Evolutionary conservation across 1,140 invertebrate species (phyloP), one percentile per base, ranked within the genome.

Genomic region (Sesamia nonagrioides): DNA sequence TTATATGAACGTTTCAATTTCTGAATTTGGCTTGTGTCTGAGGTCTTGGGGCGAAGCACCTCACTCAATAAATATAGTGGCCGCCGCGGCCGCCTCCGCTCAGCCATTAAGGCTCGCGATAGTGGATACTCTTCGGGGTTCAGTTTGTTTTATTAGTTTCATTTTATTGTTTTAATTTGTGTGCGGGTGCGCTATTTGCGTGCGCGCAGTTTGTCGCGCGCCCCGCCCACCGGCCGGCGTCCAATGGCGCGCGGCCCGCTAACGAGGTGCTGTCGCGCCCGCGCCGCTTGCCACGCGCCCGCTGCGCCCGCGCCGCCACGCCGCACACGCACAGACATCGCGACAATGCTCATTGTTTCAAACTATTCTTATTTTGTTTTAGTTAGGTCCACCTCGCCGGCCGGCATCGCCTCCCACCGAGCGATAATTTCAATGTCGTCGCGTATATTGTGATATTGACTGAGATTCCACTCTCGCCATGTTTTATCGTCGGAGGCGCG

Each of bases 111-210:
- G 88, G 86, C 88, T 89, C 84, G 89, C 93, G 91, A 92, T 92
- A 91, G 88, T 87, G 89, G 84, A 86, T 88, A 87, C 88, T 91
- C 86, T 91, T 88, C 86, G 86, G 84, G 85, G 86, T 84, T 90
- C 86, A 89, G 85, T 89, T 93, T 93, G 89, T 93, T 93, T 93
- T 94, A 93, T 93, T 93, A 95, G 87, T 92, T 90, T 92, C 86
- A 93, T 94, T 94, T 94, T 94, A 94, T 94, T 94, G 92, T 94
- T 94, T 94, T 94, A 94, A 94, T 94, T 94, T 91, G 92, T 92
- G 91, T 89, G 88, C 88, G 88, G 91, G 86, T 92, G 91, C 89
- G 92, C 89, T 92, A 92, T 93, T 93, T 93, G 93, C 93, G 93
- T 93, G 91, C 86, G 92, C 93, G 91, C 91, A 92, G 91, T 91